A percentile compares a stretch with the other conserved stretches of the same genome.
Conservation (phyloP, 2,797 vertebrate genomes). For the Smutsia temminckii region DNA sequence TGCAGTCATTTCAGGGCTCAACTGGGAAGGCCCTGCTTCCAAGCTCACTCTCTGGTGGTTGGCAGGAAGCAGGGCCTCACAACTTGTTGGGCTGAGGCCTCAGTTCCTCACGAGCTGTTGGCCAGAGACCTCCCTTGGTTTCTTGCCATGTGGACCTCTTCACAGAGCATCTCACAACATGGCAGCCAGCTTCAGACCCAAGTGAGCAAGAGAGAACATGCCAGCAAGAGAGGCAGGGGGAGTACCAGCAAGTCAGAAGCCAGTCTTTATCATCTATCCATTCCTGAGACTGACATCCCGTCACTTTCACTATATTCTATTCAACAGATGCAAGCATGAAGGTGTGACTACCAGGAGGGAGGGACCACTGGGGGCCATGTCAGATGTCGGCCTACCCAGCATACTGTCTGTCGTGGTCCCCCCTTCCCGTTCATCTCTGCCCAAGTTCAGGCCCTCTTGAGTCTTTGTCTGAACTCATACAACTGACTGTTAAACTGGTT, state of each 20-base stretch:
- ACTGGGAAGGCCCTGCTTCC: background rate
- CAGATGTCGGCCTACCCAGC: background rate
- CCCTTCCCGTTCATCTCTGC: background rate
- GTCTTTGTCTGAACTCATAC: background rate
- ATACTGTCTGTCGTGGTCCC: background rate
- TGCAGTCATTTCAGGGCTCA: background rate
- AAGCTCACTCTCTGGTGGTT: background rate
- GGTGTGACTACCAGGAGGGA: background rate
- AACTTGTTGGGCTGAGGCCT: background rate
- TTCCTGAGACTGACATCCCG: background rate
- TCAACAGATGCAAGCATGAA: background rate
- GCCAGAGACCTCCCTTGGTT: background rate
- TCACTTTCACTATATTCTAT: background rate
- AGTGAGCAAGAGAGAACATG: background rate
- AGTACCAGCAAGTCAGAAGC: background rate
- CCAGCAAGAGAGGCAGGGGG: background rate
- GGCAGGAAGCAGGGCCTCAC: background rate
- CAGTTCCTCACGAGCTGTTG: background rate
- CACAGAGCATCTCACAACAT: background rate
- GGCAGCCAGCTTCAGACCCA: background rate
- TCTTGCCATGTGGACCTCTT: background rate
- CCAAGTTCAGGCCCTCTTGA: background rate
- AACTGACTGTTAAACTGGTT: background rate
- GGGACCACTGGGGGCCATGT: background rate
- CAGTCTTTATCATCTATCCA: background rate